Base-by-base conservation (phyloP, 1,140 invertebrate genomes). In the Pseudomyrmex gracilis region DNA sequence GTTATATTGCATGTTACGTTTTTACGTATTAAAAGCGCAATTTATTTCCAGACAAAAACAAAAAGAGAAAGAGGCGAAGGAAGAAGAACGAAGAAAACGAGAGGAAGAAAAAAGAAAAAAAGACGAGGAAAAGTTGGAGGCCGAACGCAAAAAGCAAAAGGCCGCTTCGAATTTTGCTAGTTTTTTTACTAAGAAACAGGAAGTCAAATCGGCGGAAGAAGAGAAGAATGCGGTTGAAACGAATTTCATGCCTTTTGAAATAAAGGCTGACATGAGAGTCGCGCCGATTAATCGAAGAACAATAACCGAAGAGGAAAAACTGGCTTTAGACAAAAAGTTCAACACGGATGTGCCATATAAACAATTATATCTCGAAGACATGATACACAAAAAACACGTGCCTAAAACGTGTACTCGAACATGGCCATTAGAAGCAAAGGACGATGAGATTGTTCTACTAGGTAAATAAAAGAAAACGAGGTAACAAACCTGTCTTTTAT, bases 201-300 rank as follows among this genome's bases (percentile, higher is more conserved):
- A 93, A 80, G 87, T 85, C 43, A 94, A 94, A 82, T 86, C 89
- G 5, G 82, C 85, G 0, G 90, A 91, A 4, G 93, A 94, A 57
- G 92, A 92, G 12, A 34, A 34, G 34, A 84, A 49, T 82, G 73
- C 88, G 66, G 76, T 91, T 2, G 63, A 83, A 64, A 63, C 45
- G 0, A 90, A 94, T 86, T 96, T 96, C 80, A 96, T 96, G 91
- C 96, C 96, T 17, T 96, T 97, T 88, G 95, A 97, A 94, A 94
- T 98, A 4, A 98, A 98, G 93, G 95, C 96, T n/a, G 97, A 98
- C 92, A 99, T 98, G 98, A 96, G 96, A 90, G 87, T 99, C 70
- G 98, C 98, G 4, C 97, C 97, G 0, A 86, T 95, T 10, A 90
- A 91, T 76, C 94, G 97, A 85, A 91, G 93, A 77, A 83, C 90